Conservation (phyloP, 2,888 invertebrate genomes). For the Sarcophaga caerulescens region DNA sequence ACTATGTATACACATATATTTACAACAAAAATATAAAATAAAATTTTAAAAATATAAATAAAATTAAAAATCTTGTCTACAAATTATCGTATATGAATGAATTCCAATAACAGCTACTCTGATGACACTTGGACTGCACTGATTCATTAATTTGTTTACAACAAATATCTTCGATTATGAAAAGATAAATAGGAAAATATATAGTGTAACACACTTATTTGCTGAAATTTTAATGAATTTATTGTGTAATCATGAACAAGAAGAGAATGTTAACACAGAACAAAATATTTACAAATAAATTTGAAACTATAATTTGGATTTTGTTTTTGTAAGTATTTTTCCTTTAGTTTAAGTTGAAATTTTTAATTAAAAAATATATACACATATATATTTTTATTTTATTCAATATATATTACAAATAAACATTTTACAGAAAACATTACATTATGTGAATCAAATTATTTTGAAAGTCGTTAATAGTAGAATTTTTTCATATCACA, state of each 20-base stretch:
- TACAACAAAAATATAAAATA: slow-evolving; percentile 3
- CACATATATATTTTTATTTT: not conserved
- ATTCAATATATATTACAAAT: not conserved
- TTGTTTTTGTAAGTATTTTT: not conserved
- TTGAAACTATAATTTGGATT: no score
- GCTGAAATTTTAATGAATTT: slow-evolving; percentile 59
- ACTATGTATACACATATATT: slow-evolving; percentile 21
- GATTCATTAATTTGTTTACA: not conserved
- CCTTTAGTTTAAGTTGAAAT: not conserved
- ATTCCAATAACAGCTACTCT: not conserved
- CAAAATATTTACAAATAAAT: not conserved
- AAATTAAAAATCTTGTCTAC: not conserved
- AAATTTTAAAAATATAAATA: not conserved
- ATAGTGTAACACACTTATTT: slow-evolving; percentile 30
- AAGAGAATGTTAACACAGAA: slow-evolving; percentile 1
- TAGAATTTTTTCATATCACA: no score
- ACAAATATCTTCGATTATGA: not conserved
- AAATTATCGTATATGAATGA: not conserved
- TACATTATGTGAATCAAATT: no score
- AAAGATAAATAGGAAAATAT: not conserved
- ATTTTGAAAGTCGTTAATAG: no score
- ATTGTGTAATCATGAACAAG: slow-evolving; percentile 45
- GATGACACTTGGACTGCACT: not conserved
- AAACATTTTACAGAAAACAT: no score
- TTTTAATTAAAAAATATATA: not conserved